Evolutionary conservation across 2,888 invertebrate species (phyloP).

Genomic region (Drosophila anomalata): DNA sequence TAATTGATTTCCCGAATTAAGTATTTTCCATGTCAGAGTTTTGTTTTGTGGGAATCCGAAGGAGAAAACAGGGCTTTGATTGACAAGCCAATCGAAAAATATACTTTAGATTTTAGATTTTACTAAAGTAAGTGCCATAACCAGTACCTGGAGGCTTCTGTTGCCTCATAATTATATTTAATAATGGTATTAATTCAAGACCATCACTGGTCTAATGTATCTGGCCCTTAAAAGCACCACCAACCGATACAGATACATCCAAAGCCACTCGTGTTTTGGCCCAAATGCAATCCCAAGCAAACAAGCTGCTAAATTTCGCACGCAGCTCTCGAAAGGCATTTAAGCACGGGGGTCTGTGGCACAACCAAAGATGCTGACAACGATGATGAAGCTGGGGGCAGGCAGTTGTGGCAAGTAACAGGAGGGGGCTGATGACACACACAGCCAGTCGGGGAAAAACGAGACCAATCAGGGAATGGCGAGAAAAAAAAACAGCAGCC

Average conservation of each 20-base stretch:
- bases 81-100: conserved; percentile 13
- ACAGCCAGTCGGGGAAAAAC: conserved; percentile 21
- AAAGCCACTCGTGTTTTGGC: conserved; percentile 36
- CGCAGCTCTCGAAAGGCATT: conserved; percentile 71
- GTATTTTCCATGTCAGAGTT: conserved; percentile 23
- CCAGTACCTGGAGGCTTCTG: too few relatives aligned
- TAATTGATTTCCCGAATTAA: conserved; percentile 49
- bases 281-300: conserved; percentile 49
- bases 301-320: conserved; percentile 78
- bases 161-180: too few relatives aligned
- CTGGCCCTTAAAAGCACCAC: conserved; percentile 36
- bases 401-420: conserved; percentile 23
- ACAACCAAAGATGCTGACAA: conserved; percentile 40
- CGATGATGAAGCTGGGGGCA: conserved; percentile 32
- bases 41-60: conserved; percentile 20
- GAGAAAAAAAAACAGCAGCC: conserved; percentile 14
- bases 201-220: conserved; percentile 9
- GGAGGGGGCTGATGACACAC: conserved; percentile 34
- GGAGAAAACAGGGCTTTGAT: conserved; percentile 11
- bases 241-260: conserved; percentile 15
- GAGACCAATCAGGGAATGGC: conserved; percentile 34
- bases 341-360: conserved; percentile 42
- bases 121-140: too few relatives aligned
- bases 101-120: too few relatives aligned
- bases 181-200: background rate